Conservation (phyloP, 1,140 invertebrate genomes). For the Ladona fulva region DNA sequence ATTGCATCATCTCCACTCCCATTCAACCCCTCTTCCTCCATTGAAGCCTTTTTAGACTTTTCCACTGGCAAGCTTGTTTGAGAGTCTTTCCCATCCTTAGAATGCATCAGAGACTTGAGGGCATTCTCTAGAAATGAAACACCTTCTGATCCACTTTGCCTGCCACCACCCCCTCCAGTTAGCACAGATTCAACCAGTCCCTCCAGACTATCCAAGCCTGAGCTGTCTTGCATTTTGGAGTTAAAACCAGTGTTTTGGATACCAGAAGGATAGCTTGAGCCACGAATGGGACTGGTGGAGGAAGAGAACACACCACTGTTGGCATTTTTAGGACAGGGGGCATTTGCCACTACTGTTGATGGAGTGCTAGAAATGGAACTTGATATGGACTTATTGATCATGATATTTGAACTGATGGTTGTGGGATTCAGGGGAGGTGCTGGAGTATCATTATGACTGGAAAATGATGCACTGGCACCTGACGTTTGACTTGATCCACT, state of each 20-base stretch:
- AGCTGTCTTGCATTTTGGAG: neutral
- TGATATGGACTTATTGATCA: neutral
- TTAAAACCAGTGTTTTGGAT: neutral
- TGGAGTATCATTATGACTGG: neutral
- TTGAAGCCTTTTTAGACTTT: neutral
- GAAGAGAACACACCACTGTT: neutral
- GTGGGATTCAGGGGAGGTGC: neutral
- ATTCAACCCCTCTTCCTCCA: slow-evolving; percentile 16
- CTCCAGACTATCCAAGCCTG: slow-evolving; percentile 19
- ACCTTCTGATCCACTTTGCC: neutral
- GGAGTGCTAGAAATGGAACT: neutral
- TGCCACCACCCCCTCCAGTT: neutral
- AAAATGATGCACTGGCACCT: slow-evolving; percentile 13
- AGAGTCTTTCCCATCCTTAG: neutral
- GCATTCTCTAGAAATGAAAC: neutral
- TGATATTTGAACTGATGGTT: neutral
- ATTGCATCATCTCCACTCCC: slow-evolving; percentile 42
- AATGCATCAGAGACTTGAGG: neutral
- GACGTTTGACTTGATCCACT: neutral
- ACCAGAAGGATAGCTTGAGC: neutral
- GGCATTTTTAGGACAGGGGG: neutral
- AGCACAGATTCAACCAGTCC: slow-evolving; percentile 14
- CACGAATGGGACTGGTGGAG: neutral
- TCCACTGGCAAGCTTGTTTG: neutral
- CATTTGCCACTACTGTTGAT: neutral